These are phyloP conservation scores for Liolophura sinensis DNA, from an alignment of 1,140 invertebrate species.

Conservation along the genomic window DNA sequence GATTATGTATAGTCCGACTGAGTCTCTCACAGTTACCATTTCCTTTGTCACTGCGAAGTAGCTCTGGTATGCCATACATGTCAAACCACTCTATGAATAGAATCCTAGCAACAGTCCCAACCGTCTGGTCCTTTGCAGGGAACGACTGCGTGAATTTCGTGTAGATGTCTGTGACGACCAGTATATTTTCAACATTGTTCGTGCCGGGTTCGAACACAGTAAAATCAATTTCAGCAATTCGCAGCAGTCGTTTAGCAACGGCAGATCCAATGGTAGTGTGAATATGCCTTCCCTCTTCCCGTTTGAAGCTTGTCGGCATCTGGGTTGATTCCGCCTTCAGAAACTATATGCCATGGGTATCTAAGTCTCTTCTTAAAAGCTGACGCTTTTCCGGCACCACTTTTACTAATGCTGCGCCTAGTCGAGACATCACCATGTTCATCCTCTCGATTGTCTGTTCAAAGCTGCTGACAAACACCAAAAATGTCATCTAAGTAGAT, in stretches of 20 bases:
- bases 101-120: conserved; percentile 10
- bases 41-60: conserved; percentile 22
- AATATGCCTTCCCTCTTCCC: conserved; percentile 3
- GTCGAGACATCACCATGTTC: too few relatives aligned
- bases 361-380: too few relatives aligned
- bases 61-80: conserved; percentile 15
- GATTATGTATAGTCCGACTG: conserved; percentile 25
- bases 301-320: too few relatives aligned
- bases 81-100: conserved; percentile 21
- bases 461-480: too few relatives aligned
- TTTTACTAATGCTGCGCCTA: too few relatives aligned
- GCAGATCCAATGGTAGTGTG: conserved; percentile 11
- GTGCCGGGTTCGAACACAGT: conserved; percentile 12
- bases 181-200: conserved; percentile 22
- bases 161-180: conserved; percentile 31
- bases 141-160: conserved; percentile 18
- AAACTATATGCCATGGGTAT: too few relatives aligned
- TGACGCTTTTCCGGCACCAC: too few relatives aligned
- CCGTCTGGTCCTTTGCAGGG: conserved; percentile 17
- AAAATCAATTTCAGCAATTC: conserved; percentile 25
- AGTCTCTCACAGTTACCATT: conserved; percentile 28
- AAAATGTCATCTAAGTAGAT: too few relatives aligned
- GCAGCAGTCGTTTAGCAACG: conserved; percentile 16
- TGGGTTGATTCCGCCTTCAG: too few relatives aligned
- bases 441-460: too few relatives aligned